phyloP scores from a whole-genome alignment of 2,888 invertebrate species.

The Aporophyla lueneburgensis region DNA sequence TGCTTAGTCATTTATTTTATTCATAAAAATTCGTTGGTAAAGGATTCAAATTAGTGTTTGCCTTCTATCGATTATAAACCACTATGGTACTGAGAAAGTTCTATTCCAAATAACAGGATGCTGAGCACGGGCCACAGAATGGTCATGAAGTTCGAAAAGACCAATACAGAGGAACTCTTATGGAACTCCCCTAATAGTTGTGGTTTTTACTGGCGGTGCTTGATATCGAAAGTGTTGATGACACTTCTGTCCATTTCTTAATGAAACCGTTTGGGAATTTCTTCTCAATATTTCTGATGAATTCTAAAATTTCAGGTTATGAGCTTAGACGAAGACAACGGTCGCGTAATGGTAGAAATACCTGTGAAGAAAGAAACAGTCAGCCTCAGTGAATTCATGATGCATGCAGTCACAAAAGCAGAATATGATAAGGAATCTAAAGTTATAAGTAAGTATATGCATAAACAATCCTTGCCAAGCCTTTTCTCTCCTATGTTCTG shows the following conservation, averaged over 20 bases:
- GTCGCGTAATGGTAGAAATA: slow-evolving; percentile 94
- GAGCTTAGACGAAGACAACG: slow-evolving; percentile 96
- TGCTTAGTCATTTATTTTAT: too few species aligned
- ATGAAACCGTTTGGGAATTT: neutral
- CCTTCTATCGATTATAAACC: too few species aligned
- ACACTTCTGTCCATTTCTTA: neutral
- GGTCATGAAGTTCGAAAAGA: too few species aligned
- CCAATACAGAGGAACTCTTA: too few species aligned
- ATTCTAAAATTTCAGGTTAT: slow-evolving; percentile 90
- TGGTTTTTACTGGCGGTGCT: too few species aligned
- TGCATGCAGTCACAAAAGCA: slow-evolving; percentile 94
- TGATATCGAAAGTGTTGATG: neutral
- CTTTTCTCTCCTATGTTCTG: too few species aligned
- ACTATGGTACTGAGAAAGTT: too few species aligned
- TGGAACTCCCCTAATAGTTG: too few species aligned
- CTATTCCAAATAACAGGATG: too few species aligned
- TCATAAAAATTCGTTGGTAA: too few species aligned
- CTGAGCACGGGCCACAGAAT: too few species aligned
- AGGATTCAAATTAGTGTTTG: too few species aligned
- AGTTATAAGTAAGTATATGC: slow-evolving; percentile 94
- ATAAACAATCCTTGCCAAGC: neutral
- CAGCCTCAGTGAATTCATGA: slow-evolving; percentile 94
- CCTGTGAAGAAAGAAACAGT: slow-evolving; percentile 92
- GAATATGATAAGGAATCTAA: slow-evolving; percentile 96
- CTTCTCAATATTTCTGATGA: neutral